These are phyloP conservation scores for Trachelus tabidus DNA, from an alignment of 2,888 invertebrate genomes.

Conservation along the genomic window DNA sequence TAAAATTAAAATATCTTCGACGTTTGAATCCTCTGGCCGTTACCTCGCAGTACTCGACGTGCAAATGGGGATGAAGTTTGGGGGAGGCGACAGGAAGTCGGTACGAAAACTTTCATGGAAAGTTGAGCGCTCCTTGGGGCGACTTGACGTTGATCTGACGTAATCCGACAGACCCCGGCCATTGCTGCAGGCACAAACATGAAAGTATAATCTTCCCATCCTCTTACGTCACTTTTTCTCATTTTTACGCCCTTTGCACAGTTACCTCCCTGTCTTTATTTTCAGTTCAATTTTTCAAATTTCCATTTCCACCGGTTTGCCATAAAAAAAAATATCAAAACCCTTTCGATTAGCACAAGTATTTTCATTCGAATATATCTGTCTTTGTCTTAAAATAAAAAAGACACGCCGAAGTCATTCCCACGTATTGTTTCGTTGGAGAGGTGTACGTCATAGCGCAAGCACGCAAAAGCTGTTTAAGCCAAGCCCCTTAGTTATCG, in stretches of 20 bases:
- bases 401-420: neutral
- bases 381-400: neutral
- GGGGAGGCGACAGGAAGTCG: neutral
- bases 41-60: neutral
- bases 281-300: neutral
- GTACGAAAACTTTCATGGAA: neutral
- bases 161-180: slow-evolving; percentile 19
- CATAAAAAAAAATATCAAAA: neutral
- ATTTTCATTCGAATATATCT: neutral
- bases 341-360: too few species aligned
- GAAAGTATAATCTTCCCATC: neutral
- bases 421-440: neutral
- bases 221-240: neutral
- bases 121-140: neutral
- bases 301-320: neutral
- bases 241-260: neutral
- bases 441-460: neutral
- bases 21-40: neutral
- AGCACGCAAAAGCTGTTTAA: slow-evolving; percentile 19
- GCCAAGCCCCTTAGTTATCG: slow-evolving; percentile 38
- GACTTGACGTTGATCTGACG: slow-evolving; percentile 22
- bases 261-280: neutral
- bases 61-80: neutral
- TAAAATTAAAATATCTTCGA: neutral
- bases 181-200: neutral